Conservation (phyloP, 2,888 invertebrate species). For the Drosophila diplacantha region DNA sequence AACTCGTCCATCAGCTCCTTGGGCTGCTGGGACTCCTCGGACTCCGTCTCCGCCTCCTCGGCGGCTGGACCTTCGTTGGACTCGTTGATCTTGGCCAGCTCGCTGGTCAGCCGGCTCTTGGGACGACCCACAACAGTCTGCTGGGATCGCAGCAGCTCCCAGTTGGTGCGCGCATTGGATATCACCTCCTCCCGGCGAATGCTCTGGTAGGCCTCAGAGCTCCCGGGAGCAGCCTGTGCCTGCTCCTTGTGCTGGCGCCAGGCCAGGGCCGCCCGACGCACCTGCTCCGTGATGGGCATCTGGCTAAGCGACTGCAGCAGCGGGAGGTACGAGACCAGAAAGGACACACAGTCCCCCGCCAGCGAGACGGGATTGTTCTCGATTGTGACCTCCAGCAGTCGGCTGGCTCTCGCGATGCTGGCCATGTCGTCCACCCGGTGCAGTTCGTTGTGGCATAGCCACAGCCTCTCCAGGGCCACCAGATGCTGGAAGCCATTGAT, state of each 20-base stretch:
- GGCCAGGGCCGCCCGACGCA: conserved; percentile 86
- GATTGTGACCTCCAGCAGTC: conserved; percentile 89
- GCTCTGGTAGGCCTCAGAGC: conserved; percentile 79
- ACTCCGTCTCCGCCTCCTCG: conserved; percentile 38
- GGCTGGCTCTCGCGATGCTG: conserved; percentile 86
- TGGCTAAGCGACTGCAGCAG: conserved; percentile 85
- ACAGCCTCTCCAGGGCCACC: conserved; percentile 83
- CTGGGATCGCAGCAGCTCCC: conserved; percentile 87
- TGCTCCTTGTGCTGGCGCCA: conserved; percentile 89
- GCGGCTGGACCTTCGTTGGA: conserved; percentile 57
- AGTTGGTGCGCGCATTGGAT: conserved; percentile 90
- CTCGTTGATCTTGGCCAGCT: conserved; percentile 69
- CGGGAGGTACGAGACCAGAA: conserved; percentile 88
- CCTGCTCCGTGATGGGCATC: conserved; percentile 89
- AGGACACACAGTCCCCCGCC: conserved; percentile 89
- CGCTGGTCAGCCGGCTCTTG: conserved; percentile 59
- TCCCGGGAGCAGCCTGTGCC: conserved; percentile 77
- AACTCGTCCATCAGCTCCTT: conserved; percentile 56
- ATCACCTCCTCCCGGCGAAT: conserved; percentile 89
- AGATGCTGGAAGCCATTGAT: conserved; percentile 89
- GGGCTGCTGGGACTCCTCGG: conserved; percentile 34
- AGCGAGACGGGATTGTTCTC: conserved; percentile 91
- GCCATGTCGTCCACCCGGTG: conserved; percentile 90
- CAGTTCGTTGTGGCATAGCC: conserved; percentile 79
- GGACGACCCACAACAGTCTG: conserved; percentile 69